phyloP scores from a whole-genome alignment of 2,888 invertebrate genomes.

The Prenolepis imparis region DNA sequence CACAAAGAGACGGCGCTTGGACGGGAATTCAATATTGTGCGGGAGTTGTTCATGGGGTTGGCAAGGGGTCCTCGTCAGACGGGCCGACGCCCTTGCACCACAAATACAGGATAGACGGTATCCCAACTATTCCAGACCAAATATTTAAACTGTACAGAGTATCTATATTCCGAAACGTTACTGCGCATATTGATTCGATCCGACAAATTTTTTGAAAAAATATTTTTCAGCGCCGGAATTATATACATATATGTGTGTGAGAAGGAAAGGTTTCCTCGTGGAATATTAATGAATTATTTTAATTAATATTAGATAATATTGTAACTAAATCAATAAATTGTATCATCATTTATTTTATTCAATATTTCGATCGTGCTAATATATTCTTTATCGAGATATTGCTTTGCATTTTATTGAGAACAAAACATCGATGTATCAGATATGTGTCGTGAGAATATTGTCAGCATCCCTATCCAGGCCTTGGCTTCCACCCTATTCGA shows the following conservation, averaged over 20 bases:
- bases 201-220: not conserved
- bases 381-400: not conserved
- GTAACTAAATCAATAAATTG: not conserved
- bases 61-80: slow-evolving; percentile 54
- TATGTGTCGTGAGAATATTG: not conserved
- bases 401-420: not conserved
- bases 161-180: not conserved
- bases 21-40: slow-evolving; percentile 24
- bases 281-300: not conserved
- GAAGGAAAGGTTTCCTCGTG: not conserved
- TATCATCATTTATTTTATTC: not conserved
- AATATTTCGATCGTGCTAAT: not conserved
- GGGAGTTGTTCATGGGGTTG: slow-evolving; percentile 38
- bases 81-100: slow-evolving; percentile 69
- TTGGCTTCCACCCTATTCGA: not conserved
- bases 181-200: not conserved
- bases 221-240: not conserved
- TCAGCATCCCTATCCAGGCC: slow-evolving; percentile 3
- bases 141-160: not conserved
- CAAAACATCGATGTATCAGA: not conserved
- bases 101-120: slow-evolving; percentile 70
- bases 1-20: slow-evolving; percentile 2
- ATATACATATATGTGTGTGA: not conserved
- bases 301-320: not conserved
- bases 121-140: slow-evolving; percentile 56